Base-by-base conservation (phyloP, 2,113 vertebrate species). In the Sinocyclocheilus anophthalmus region DNA sequence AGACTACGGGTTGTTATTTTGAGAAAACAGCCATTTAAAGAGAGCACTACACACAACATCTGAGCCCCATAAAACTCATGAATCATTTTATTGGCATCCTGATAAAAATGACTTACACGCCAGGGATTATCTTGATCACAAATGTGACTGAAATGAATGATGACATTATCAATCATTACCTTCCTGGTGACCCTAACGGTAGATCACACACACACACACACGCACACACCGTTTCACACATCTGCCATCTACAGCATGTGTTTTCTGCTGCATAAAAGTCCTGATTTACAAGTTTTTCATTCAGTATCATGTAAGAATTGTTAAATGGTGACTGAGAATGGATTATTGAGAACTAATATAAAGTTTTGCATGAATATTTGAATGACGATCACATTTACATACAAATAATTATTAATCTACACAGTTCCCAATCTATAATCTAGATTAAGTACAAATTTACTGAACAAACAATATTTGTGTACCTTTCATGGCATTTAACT, bases 81-180 rank as follows among this genome's bases (percentile, higher is more conserved):
- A 84, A 73, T 73, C 1, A 83, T 76, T 88, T 90, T 87, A 87
- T 87, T 90, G 83, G 57, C 83, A 85, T 75, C 84, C 55, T 82
- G 65, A 85, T 69, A 84, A 86, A 86, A 81, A 86, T 78, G 83
- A 83, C 24, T 73, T 53, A 76, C 73, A 87, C 33, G 11, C 81
- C 42, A 50, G 50, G 50, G 37, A 50, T 76, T 76, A 69, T 76
- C 79, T 72, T 70, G 26, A 73, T 57, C 50, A 84, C 50, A 84
- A 72, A 82, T 83, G 59, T 78, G 76, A 80, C 3, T 30, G 50
- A 84, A 84, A 73, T 72, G 4, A 70, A 83, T 72, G 26, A 57
- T 55, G 81, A 83, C 26, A 33, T 55, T n/a, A 53, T 26, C 10
- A 69, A 53, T 26, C 10, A 69, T 16, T n/a, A 61, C 57, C 33